Percentiles rank a stretch among this genome's conserved stretches.
These are phyloP conservation scores for Ametastegia equiseti DNA, from an alignment of 2,888 invertebrate genomes.

Conservation along the genomic window DNA sequence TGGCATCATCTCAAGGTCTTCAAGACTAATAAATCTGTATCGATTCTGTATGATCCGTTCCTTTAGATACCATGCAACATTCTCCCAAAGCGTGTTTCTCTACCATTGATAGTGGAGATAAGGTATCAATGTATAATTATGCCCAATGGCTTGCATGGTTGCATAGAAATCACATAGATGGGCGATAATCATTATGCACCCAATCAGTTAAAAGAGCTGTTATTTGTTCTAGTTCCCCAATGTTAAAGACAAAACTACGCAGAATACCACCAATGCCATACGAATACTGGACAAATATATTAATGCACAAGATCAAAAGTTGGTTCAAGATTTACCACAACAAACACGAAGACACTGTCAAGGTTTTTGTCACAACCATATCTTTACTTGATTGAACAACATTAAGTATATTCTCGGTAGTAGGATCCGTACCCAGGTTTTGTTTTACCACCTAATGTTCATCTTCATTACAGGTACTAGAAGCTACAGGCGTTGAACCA, in stretches of 20 bases:
- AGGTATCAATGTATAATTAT: not conserved
- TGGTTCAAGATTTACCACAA: conserved; percentile 78
- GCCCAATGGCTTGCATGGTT: not conserved
- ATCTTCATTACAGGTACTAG: conserved; percentile 73
- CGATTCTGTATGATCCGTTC: too few species aligned
- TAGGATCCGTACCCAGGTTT: not conserved
- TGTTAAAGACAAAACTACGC: conserved; percentile 72
- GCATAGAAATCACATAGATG: not conserved
- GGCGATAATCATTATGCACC: not conserved
- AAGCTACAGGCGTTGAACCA: conserved; percentile 78
- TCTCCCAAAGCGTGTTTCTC: not conserved
- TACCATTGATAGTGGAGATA: not conserved
- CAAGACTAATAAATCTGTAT: too few species aligned
- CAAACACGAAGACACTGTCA: conserved; percentile 70
- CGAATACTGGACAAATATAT: conserved; percentile 78
- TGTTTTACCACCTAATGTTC: not conserved
- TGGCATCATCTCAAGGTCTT: too few species aligned
- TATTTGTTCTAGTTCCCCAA: conserved; percentile 67
- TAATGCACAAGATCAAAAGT: conserved; percentile 74
- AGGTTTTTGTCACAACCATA: conserved; percentile 60
- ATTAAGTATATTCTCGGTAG: not conserved
- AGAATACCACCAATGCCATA: conserved; percentile 79
- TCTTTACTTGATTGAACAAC: not conserved
- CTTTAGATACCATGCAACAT: not conserved
- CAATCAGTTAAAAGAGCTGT: conserved; percentile 42